Conservation (phyloP, 2,888 invertebrate genomes). For the Octonoba sinensis region DNA sequence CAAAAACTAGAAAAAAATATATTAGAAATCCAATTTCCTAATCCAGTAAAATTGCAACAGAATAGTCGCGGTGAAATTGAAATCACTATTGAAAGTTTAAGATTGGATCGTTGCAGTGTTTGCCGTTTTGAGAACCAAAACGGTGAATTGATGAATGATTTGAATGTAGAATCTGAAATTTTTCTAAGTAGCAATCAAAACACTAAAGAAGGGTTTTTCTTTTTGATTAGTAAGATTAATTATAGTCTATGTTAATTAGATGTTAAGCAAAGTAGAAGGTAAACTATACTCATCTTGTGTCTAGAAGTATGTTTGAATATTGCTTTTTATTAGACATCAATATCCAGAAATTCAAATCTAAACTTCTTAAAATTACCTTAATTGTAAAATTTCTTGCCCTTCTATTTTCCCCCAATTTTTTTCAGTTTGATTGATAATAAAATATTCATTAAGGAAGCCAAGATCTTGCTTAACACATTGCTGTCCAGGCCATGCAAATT, state of each 20-base stretch:
- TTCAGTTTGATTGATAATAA: no score
- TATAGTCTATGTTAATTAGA: background rate
- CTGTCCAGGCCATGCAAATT: no score
- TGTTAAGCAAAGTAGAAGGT: no score
- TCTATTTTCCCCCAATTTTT: no score
- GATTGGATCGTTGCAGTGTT: background rate
- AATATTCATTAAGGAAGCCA: no score
- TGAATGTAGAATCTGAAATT: background rate
- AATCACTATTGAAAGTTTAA: background rate
- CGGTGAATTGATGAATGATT: background rate
- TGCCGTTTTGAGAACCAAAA: background rate
- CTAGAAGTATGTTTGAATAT: no score
- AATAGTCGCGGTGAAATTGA: background rate
- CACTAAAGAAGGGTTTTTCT: background rate
- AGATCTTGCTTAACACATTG: no score
- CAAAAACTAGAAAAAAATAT: background rate
- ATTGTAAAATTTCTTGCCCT: no score
- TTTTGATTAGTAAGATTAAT: constrained; percentile 7
- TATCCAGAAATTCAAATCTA: no score
- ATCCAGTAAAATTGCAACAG: background rate
- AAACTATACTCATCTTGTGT: no score
- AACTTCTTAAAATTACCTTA: no score
- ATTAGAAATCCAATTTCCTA: background rate
- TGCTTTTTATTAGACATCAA: no score
- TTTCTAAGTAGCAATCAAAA: background rate